Base-by-base conservation (phyloP, 2,888 invertebrate species). In the Cheilosia variabilis region DNA sequence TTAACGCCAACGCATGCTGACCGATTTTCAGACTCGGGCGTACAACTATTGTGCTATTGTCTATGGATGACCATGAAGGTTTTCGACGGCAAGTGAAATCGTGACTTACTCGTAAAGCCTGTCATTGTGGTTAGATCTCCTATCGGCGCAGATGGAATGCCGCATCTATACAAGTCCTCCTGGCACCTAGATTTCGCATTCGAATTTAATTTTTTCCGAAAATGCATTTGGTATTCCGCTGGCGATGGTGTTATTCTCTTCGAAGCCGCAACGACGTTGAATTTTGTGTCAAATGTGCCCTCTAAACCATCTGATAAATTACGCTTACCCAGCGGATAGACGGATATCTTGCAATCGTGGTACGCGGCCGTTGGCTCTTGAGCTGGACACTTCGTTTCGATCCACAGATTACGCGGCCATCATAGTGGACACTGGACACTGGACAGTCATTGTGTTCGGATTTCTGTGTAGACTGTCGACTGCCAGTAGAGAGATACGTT, bases 1-100 rank as follows among this genome's bases (percentile, higher is more conserved):
- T 41, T 5, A 57, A 13, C 58, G 41, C 60, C 60, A 60, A 60
- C 60, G 60, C 60, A 60, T n/a, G 19, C 43, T 31, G 43, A 31
- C 41, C 37, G 43, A 60, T 24, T 34, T 55, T n/a, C 27, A 17
- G 31, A 55, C 31, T 34, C 31, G 10, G 13, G 2, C 13, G 13
- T 13, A 5, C 19, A 13, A 15, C 31, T 31, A 31, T n/a, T 55
- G 55, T 57, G 24, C 31, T 31, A 31, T n/a, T 55, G 55, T 57
- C 37, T 66, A 45, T 60, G 60, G 60, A 53, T 60, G 68, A 69
- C 62, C 69, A 57, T 19, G 53, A 53, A 68, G 66, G 53, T 17
- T 72, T 78, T 72, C 50, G 72, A 50, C 62, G 55, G 62, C 73
- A 80, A 60, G 80, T 80, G 75, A 76, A 81, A 43, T 81, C 81